phyloP scores from a whole-genome alignment of 2,113 vertebrate species.

The Asarcornis scutulata region DNA sequence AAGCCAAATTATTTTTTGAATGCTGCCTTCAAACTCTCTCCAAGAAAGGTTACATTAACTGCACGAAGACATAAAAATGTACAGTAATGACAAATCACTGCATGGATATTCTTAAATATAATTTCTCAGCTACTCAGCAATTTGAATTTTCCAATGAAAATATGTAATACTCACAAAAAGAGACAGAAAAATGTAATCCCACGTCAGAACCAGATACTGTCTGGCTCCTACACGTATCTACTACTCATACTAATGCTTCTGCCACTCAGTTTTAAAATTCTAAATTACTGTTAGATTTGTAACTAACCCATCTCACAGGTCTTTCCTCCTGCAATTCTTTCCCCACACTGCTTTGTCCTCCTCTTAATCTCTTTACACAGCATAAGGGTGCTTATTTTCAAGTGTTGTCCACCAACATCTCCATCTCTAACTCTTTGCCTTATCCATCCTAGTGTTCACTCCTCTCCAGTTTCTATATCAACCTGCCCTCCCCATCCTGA shows the following conservation, averaged over 20 bases:
- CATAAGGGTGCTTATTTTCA: background rate
- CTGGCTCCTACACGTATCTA: background rate
- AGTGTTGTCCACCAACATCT: background rate
- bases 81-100: background rate
- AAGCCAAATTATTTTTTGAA: slow-evolving; percentile 20
- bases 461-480: background rate
- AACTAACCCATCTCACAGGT: background rate
- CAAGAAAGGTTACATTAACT: background rate
- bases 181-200: background rate
- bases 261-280: background rate
- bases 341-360: background rate
- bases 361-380: background rate
- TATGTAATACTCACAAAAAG: background rate
- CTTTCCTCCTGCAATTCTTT: background rate
- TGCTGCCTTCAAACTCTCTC: background rate
- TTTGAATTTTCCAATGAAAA: background rate
- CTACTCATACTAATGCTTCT: rapidly evolving
- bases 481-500: rapidly evolving
- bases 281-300: background rate
- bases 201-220: background rate
- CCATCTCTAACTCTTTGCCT: background rate
- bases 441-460: background rate
- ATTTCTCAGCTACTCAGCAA: background rate
- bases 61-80: background rate
- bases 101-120: background rate